Base-by-base conservation (phyloP, 2,797 vertebrate species). In the Garrulus glandarius region DNA sequence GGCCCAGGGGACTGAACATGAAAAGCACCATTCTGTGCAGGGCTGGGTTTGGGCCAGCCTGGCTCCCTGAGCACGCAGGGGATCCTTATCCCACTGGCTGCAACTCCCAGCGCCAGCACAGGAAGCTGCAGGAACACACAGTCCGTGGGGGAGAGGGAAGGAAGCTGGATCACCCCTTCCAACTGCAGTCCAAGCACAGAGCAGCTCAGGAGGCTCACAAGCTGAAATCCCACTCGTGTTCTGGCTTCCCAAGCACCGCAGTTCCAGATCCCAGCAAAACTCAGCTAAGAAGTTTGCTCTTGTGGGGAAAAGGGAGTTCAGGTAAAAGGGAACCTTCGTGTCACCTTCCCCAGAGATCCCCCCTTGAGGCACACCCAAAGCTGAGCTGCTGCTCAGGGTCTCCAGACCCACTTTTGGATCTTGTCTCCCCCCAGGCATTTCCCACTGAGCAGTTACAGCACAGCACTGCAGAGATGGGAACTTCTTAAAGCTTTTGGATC, bases 161-260 rank as follows among this genome's bases (percentile, higher is more conserved):
- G 53, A 41, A 15, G 55, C 44, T 5, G 34, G 11, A 29, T 8
- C 52, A 17, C 8, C 52, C 56, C 49, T 59, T 29, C 5, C 32
- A 70, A 10, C 12, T 17, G 34, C 57, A 46, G 56, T 7, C 34
- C 27, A 9, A 36, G 39, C 34, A 64, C 1, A 20, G 12, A 29
- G 5, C 27, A 39, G 36, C 36, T 49, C 34, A 8, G 37, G 5
- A 22, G 26, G 1, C 3, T 4, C 56, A 3, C 3, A 8, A 7
- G 14, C 36, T 30, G 9, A 15, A 21, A 56, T 11, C 1, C 8
- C 44, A 4, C n/a, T 12, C 0, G 0, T 20, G 13, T 3, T 37
- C 60, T 6, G 53, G 5, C 30, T 7, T 13, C 12, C 57, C 34
- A 13, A 15, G 29, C 18, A 1, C 2, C 36, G 30, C 55, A 27